Base-by-base conservation (phyloP, 2,113 vertebrate genomes). In the Ictalurus punctatus region DNA sequence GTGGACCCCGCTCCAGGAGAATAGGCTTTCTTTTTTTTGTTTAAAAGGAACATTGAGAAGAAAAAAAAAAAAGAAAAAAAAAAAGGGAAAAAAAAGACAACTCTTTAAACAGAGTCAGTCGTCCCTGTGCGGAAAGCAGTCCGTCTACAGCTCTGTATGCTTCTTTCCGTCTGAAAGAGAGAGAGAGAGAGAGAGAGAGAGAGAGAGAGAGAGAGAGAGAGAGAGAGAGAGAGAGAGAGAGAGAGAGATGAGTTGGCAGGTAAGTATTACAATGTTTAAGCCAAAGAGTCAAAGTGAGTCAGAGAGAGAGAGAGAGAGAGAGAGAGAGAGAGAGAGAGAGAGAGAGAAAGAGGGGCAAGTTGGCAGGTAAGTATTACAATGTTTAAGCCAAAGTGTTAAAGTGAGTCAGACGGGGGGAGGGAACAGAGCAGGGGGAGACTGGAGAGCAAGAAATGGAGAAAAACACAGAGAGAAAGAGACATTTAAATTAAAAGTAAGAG, bases 31-130 rank as follows among this genome's bases (percentile, higher is more conserved):
- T 34, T n/a, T 84, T 54, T 30, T 61, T 91, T 76, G 69, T 84
- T 88, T 86, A 90, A 84, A 90, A 91, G 91, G 90, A 48, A 78
- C 48, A 44, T 13, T 27, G 73, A 76, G 3, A 9, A 21, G 19
- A 16, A 73, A 17, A 19, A 89, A 67, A 61, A 89, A 86, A 90
- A 63, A 44, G 40, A 4, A 67, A 89, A 86, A 91, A 63, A 67
- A 40, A 56, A 13, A 90, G 89, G n/a, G 48, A 65, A 87, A 67
- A 88, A 67, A 88, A 88, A 91, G 88, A 88, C 30, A 88, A 94
- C 95, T 95, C 95, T 95, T 95, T 94, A 94, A 96, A 95, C 95
- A 95, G 95, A 95, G 94, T 92, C 85, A 79, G 58, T 86, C 87
- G 84, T 83, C 86, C 86, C 69, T 85, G 71, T 12, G 74, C 23